Conservation (phyloP, 2,888 invertebrate species). For the Cataglyphis altisquamis region DNA sequence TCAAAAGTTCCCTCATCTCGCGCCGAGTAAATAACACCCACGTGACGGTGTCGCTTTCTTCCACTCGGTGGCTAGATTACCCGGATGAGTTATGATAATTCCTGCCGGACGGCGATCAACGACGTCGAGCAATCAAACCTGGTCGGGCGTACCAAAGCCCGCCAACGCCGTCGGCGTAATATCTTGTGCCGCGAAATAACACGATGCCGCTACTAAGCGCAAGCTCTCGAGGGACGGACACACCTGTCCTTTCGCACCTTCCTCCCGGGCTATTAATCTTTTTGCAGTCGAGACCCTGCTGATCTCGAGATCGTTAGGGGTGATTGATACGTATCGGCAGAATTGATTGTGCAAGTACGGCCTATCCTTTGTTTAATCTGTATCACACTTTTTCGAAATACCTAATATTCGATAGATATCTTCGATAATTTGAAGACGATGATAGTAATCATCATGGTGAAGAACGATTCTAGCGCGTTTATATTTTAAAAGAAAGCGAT, state of each 20-base stretch:
- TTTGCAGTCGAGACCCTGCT: slow-evolving; percentile 40
- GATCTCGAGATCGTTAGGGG: slow-evolving; percentile 46
- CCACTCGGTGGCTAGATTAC: slow-evolving; percentile 81
- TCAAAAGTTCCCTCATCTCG: slow-evolving; percentile 72
- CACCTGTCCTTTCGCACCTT: slow-evolving; percentile 64
- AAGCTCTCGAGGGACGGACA: slow-evolving; percentile 45
- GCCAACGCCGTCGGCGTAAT: slow-evolving; percentile 78
- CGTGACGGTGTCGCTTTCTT: slow-evolving; percentile 79
- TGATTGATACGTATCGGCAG: slow-evolving; percentile 54
- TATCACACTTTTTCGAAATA: neutral
- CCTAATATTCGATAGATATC: neutral
- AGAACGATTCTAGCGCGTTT: neutral
- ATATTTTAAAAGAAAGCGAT: neutral
- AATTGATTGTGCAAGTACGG: slow-evolving; percentile 28
- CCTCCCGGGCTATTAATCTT: slow-evolving; percentile 57
- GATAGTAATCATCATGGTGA: neutral
- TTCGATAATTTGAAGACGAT: neutral
- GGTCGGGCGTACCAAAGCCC: slow-evolving; percentile 80
- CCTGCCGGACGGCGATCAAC: slow-evolving; percentile 83
- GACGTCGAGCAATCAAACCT: slow-evolving; percentile 84
- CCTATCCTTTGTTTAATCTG: slow-evolving; percentile 1
- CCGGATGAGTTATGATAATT: slow-evolving; percentile 84
- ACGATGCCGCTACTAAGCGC: slow-evolving; percentile 32
- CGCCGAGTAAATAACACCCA: slow-evolving; percentile 78
- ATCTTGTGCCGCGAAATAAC: slow-evolving; percentile 53